Evolutionary conservation across 2,113 vertebrate species (phyloP), one percentile per base, ranked within the genome.

Genomic region (Panurus biarmicus): DNA sequence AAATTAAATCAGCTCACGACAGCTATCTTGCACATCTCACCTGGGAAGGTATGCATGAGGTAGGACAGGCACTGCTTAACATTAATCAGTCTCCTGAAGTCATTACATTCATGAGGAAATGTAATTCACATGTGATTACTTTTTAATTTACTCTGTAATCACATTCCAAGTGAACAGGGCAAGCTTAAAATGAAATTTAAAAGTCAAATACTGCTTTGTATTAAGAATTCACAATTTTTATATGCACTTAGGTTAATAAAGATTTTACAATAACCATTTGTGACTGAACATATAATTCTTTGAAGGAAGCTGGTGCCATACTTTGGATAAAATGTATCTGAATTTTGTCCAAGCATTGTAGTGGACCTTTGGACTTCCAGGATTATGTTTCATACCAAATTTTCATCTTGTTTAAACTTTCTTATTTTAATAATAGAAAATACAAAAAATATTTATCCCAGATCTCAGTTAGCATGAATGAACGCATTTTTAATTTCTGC

Each of bases 141-240:
- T 98, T 98, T 98, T 98, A 98, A 98, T 98, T 98, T 98, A 98
- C 98, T 97, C 98, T 98, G 97, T 98, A 98, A 98, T 98, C 98
- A 98, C 98, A 98, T 98, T 98, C 98, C 96, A 95, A 98, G 98
- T 97, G 98, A 99, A 98, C 97, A 90, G 97, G 98, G 98, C 97
- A 97, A 97, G 97, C 97, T 98, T 97, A 98, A 98, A 98, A 99
- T 98, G 98, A 97, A 98, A 99, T 99, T 98, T 99, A 98, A 98
- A 98, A 99, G 98, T 98, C 98, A 98, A 98, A 99, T 99, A 98
- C 90, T 97, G 96, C 97, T 98, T 98, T 97, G 97, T 97, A 98
- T 98, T 97, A 98, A 97, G 97, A 98, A 98, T 98, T 98, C 97
- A 97, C 97, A 98, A 97, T 98, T 98, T 98, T 98, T 98, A 97